Evolutionary conservation across 2,888 invertebrate genomes (phyloP).

Genomic region (Drosophila borealis): DNA sequence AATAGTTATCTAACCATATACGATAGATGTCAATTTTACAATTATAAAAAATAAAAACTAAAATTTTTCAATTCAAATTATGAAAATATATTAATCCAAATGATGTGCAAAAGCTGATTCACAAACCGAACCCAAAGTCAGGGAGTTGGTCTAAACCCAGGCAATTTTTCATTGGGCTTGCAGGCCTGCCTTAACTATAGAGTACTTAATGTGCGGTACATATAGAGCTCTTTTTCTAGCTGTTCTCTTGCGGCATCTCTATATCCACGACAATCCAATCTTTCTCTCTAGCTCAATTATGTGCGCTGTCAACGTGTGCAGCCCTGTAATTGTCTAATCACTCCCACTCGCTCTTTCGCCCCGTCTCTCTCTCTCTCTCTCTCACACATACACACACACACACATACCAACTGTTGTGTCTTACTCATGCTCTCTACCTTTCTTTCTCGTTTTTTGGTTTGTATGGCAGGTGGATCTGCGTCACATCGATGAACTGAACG

Average conservation of each 20-base stretch:
- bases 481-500: conserved; percentile 95
- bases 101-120: no score
- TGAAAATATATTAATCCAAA: no score
- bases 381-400: background rate
- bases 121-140: no score
- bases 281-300: conserved; percentile 45
- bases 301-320: conserved; percentile 50
- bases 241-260: conserved; percentile 4
- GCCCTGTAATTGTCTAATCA: conserved; percentile 68
- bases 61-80: no score
- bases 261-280: background rate
- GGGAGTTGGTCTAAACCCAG: no score
- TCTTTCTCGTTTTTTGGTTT: background rate
- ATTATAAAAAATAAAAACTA: no score
- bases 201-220: background rate
- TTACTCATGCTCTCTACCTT: conserved; percentile 1
- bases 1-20: no score
- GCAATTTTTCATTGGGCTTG: no score
- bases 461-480: conserved; percentile 92
- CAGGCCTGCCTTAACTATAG: background rate
- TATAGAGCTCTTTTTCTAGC: background rate
- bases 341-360: conserved; percentile 11
- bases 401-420: background rate
- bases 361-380: background rate
- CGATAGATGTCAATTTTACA: no score